A percentile compares a stretch with the other conserved stretches of the same genome.
phyloP scores from a whole-genome alignment of 1,140 invertebrate genomes.

The Galleria mellonella region DNA sequence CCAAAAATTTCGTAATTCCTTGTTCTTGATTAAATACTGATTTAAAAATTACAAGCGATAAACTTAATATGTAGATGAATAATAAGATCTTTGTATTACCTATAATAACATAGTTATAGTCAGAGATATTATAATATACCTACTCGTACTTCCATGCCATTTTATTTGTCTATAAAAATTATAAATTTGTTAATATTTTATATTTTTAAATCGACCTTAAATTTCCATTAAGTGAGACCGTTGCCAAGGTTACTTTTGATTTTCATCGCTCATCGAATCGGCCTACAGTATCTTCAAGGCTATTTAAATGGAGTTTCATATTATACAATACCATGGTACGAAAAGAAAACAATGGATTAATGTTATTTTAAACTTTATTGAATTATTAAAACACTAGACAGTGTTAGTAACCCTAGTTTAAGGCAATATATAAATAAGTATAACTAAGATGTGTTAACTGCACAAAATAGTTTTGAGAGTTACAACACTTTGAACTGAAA shows the following conservation, averaged over 20 bases:
- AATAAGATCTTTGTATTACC: too few relatives aligned
- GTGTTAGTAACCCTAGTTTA: slow-evolving; percentile 4
- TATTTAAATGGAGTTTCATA: not conserved
- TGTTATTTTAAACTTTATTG: not conserved
- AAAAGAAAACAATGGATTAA: not conserved
- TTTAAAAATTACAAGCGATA: too few relatives aligned
- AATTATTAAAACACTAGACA: slow-evolving; percentile 1
- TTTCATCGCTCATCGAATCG: not conserved
- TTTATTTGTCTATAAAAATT: too few relatives aligned
- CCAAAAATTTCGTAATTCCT: too few relatives aligned
- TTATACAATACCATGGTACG: not conserved
- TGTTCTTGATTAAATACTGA: too few relatives aligned
- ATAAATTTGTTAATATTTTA: too few relatives aligned
- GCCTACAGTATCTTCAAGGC: not conserved
- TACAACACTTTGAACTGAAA: slow-evolving; percentile 9
- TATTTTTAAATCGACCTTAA: too few relatives aligned
- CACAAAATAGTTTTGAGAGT: slow-evolving; percentile 4
- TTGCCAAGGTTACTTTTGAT: not conserved
- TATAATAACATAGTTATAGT: too few relatives aligned
- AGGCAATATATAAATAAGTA: slow-evolving; percentile 5
- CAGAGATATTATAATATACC: too few relatives aligned
- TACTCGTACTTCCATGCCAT: too few relatives aligned
- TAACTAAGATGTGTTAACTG: slow-evolving; percentile 7
- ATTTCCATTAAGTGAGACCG: too few relatives aligned
- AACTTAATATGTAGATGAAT: too few relatives aligned